Base-by-base conservation (phyloP, 2,888 invertebrate species). In the Cataglyphis livida region DNA sequence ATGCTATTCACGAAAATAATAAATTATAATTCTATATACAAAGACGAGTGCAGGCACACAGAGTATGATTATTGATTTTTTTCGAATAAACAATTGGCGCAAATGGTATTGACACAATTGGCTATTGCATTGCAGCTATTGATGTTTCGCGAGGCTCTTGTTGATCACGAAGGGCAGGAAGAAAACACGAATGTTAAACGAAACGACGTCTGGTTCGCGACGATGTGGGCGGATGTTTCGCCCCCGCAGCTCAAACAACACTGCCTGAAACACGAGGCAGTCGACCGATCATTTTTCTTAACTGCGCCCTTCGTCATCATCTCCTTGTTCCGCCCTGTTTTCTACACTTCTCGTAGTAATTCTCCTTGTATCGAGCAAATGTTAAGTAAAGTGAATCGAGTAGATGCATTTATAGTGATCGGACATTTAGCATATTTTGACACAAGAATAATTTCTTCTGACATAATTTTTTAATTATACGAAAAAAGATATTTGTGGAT, bases 171-270 rank as follows among this genome's bases (percentile, higher is more conserved):
- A 83, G 75, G 76, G 65, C 66, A 70, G 68, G 64, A 81, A 82
- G 84, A 66, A 68, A 83, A 64, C 62, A 82, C 75, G 74, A 82
- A 84, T 66, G 61, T 32, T 62, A 41, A 38, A 62, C 28, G 62
- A 51, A 61, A 38, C 44, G 61, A 9, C 74, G 79, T 75, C 64
- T 81, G 82, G 85, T 44, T 78, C 38, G 79, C 70, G 83, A 84
- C 70, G 51, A 83, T 66, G 90, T 89, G 84, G 89, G 90, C 83
- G 89, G 81, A 85, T 87, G 85, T 87, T 86, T 90, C 90, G 90
- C 90, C 90, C 82, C 89, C 90, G 85, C 90, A 82, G 35, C 75
- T 87, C 81, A 65, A 81, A 85, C 82, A 84, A 83, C 85, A 84
- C 54, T 28, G 61, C 57, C 70, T 65, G 81, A 54, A 78, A 78